Conservation (phyloP, 2,797 vertebrate genomes). For the Myotis myotis region DNA sequence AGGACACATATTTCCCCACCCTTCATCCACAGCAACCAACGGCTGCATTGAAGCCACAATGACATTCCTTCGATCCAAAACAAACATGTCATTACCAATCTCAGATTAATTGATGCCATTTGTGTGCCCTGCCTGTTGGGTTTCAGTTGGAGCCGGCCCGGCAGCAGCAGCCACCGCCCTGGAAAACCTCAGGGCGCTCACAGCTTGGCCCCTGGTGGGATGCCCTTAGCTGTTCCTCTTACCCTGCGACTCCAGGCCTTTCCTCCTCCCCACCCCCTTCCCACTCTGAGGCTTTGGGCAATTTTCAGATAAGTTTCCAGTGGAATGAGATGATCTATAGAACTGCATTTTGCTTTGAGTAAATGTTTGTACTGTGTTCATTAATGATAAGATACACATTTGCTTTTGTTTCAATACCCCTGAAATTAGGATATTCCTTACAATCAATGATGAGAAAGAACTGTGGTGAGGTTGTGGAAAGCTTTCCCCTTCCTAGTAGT, state of each 20-base stretch:
- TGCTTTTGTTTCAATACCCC: conserved; percentile 1
- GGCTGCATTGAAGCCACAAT: conserved; percentile 53
- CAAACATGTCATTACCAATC: conserved; percentile 73
- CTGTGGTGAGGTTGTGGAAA: conserved; percentile 21
- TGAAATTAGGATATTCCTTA: conserved; percentile 26
- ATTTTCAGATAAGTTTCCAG: conserved; percentile 32
- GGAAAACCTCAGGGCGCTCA: conserved; percentile 66
- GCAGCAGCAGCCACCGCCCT: conserved; percentile 37
- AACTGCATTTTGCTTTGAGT: conserved; percentile 10
- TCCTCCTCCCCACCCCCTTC: neutral
- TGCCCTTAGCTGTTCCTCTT: neutral
- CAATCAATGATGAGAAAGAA: neutral
- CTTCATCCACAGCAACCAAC: conserved; percentile 11
- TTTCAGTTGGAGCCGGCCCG: conserved; percentile 57
- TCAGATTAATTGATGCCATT: conserved; percentile 73
- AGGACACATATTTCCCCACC: conserved; percentile 18
- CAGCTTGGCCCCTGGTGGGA: conserved; percentile 48
- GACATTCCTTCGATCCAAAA: conserved; percentile 54
- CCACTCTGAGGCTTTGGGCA: conserved; percentile 3
- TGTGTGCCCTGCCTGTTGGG: conserved; percentile 59
- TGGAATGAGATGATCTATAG: neutral
- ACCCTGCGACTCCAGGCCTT: neutral
- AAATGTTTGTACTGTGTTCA: neutral
- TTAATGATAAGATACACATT: conserved; percentile 8
- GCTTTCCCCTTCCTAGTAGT: neutral